These are phyloP conservation scores for Nasonia longicornis DNA, from an alignment of 1,140 invertebrate species.

Conservation along the genomic window DNA sequence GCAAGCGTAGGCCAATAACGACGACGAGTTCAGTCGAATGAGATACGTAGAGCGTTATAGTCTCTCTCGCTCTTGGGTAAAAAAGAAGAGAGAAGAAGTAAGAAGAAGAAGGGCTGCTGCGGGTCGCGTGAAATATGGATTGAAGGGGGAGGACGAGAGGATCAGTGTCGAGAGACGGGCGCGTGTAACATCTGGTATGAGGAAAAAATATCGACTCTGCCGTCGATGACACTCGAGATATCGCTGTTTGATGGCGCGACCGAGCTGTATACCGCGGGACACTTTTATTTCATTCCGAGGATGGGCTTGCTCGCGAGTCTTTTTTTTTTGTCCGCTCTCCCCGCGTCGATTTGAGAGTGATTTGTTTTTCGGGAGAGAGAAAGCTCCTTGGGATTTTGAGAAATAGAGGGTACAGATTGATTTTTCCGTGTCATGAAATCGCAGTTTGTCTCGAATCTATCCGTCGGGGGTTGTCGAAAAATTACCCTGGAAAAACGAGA, in stretches of 20 bases:
- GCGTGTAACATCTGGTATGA: slow-evolving; percentile 44
- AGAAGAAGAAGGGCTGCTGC: neutral
- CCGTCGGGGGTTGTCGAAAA: neutral
- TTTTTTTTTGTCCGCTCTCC: neutral
- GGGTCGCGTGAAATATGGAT: slow-evolving; percentile 32
- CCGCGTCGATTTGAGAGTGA: slow-evolving; percentile 5
- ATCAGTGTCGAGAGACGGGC: slow-evolving; percentile 6
- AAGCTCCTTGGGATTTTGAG: neutral
- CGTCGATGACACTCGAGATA: slow-evolving; percentile 43
- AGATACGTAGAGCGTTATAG: neutral
- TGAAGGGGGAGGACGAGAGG: slow-evolving; percentile 1
- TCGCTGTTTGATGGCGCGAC: slow-evolving; percentile 25
- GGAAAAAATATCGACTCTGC: slow-evolving; percentile 34
- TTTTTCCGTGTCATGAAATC: neutral
- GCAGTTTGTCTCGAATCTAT: neutral
- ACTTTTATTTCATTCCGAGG: slow-evolving; percentile 40
- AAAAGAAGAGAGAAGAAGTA: neutral
- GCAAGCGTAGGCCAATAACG: neutral
- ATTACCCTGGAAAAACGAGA: neutral
- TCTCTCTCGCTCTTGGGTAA: neutral
- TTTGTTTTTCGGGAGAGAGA: neutral
- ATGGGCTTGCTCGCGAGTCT: neutral
- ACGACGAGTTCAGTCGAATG: neutral
- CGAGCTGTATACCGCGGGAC: neutral
- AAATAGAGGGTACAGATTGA: slow-evolving; percentile 5